Base-by-base conservation (phyloP, 2,113 vertebrate genomes). In the Podocnemis expansa region DNA sequence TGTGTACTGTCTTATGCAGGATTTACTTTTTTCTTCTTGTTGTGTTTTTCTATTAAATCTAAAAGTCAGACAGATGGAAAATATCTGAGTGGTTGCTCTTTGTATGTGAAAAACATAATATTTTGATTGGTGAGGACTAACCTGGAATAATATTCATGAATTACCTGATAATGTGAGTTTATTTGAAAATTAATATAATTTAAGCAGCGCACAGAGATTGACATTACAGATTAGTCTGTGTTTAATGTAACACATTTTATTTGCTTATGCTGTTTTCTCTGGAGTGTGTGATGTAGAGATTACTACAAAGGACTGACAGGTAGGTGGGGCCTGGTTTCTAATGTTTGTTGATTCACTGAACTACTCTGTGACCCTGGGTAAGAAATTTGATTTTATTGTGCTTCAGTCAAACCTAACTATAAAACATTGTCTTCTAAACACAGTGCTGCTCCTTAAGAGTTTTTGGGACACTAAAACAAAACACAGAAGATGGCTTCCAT, bases 61-160 rank as follows among this genome's bases (percentile, higher is more conserved):
- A n/a, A 41, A 73, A 22, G n/a, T 43, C 22, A 75, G 43, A 43
- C 41, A 41, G 70, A 55, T 29, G 52, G 17, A 85, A 17, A 25
- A 82, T 58, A 85, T 56, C 63, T 82, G 27, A 54, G 86, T 84
- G 22, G 13, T 80, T 27, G 2, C 41, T 93, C 78, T 87, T 94
- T 89, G 19, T 38, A 55, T 2, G 89, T 12, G 25, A 63, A 92
- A 80, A 55, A 85, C 17, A 58, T 0, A 22, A 73, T 14, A 9
- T 70, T 92, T 55, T 63, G 47, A 49, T 2, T 22, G 17, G 24
- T 45, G 78, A 78, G 70, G 70, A 83, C 52, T 52, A 83, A 38
- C 45, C 73, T 51, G 49, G 38, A 94, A 84, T 88, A 43, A 94
- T 87, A 55, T 81, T 91, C 38, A 89, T 82, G 75, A 93, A 75